Evolutionary conservation across 1,140 invertebrate genomes (phyloP).

Genomic region (Heliconius eleuchia): DNA sequence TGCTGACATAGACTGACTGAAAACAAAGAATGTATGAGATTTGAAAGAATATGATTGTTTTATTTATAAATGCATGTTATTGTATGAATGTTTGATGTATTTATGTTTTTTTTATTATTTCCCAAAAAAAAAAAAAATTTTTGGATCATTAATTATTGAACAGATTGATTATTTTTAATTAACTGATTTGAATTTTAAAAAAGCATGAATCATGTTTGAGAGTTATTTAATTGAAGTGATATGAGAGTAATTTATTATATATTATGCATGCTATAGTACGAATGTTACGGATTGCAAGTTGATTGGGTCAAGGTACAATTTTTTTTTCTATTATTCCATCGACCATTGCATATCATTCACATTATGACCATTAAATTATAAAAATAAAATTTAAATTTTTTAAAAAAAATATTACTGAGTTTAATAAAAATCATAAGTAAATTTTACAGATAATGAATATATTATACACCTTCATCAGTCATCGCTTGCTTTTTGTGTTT

Average conservation of each 20-base stretch:
- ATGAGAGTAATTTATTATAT: conserved; percentile 33
- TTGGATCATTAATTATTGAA: not conserved
- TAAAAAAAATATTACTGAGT: too few species aligned
- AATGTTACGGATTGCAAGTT: conserved; percentile 45
- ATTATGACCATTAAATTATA: conserved; percentile 14
- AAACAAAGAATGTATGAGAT: not conserved
- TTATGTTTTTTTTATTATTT: not conserved
- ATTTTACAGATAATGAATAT: conserved; percentile 15
- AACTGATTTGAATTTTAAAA: not conserved
- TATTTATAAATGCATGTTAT: conserved; percentile 14
- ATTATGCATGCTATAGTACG: conserved; percentile 44
- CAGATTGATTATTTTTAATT: not conserved
- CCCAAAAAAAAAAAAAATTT: too few species aligned
- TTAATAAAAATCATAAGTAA: not conserved
- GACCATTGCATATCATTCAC: conserved; percentile 31
- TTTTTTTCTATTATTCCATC: conserved; percentile 40
- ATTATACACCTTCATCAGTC: conserved; percentile 55
- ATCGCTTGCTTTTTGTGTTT: conserved; percentile 69
- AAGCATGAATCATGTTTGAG: not conserved
- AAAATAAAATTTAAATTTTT: not conserved
- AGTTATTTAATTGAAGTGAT: conserved; percentile 37
- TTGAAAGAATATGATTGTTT: conserved; percentile 15
- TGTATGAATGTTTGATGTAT: conserved; percentile 14
- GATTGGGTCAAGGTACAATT: conserved; percentile 68
- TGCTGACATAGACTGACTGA: not conserved